phyloP scores from a whole-genome alignment of 2,113 vertebrate species.

The Semnornis frantzii region DNA sequence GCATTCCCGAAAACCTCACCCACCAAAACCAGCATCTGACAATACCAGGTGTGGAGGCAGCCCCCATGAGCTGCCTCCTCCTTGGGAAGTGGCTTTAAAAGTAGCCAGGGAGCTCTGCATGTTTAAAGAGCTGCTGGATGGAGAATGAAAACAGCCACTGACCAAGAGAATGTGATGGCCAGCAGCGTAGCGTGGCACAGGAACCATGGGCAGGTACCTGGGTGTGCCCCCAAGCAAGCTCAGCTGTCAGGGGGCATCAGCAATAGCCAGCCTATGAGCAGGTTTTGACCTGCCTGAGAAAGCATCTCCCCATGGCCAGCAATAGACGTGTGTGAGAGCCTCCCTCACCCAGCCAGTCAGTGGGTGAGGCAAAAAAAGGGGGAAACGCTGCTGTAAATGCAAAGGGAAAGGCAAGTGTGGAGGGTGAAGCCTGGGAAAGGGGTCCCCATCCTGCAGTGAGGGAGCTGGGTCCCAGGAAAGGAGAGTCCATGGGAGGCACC shows the following conservation, averaged over 20 bases:
- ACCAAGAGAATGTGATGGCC: not conserved
- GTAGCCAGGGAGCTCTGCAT: not conserved
- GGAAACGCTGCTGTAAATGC: accelerated
- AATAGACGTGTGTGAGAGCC: accelerated
- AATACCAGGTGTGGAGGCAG: not conserved
- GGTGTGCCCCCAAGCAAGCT: not conserved
- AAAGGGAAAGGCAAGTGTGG: not conserved
- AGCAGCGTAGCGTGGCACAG: accelerated
- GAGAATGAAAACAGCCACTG: not conserved
- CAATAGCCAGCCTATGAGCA: not conserved
- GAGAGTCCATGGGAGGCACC: not conserved
- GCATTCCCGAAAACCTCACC: not conserved
- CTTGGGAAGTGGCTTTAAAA: not conserved
- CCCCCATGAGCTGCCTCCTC: not conserved
- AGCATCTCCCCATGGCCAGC: not conserved
- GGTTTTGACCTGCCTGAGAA: not conserved
- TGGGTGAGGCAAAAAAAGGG: not conserved
- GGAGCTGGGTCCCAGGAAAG: not conserved
- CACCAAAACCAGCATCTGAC: not conserved
- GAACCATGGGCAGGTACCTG: not conserved
- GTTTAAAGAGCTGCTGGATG: not conserved
- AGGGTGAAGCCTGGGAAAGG: not conserved
- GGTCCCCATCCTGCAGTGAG: not conserved
- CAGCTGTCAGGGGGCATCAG: not conserved
- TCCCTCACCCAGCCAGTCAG: not conserved